These are phyloP conservation scores for Agrilus biguttatus DNA, from an alignment of 2,888 invertebrate genomes.

Conservation along the genomic window DNA sequence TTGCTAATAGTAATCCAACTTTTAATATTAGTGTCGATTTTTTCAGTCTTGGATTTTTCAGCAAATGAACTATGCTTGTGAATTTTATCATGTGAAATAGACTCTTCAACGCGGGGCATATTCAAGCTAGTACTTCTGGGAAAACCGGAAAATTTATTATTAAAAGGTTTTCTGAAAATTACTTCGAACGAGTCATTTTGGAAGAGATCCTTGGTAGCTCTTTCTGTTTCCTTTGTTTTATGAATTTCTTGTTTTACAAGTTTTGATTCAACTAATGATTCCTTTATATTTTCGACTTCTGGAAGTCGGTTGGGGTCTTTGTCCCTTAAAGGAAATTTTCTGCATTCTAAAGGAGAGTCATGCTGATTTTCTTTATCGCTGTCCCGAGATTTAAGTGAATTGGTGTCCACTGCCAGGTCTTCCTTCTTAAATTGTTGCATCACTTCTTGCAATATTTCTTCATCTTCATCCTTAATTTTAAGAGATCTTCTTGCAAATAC, in stretches of 20 bases:
- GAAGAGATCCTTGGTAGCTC: conserved; percentile 12
- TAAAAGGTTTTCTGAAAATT: conserved; percentile 19
- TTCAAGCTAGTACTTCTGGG: conserved; percentile 23
- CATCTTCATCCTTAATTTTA: conserved; percentile 60
- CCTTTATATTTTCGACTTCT: conserved; percentile 4
- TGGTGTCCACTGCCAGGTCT: conserved; percentile 22
- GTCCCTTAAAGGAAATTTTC: conserved; percentile 8
- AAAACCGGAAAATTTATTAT: conserved; percentile 19
- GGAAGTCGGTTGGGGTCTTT: conserved; percentile 11
- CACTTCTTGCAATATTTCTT: conserved; percentile 34
- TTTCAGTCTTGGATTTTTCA: conserved; percentile 24
- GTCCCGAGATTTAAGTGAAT: conserved; percentile 41
- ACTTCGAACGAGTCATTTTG: conserved; percentile 16
- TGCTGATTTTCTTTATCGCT: conserved; percentile 60
- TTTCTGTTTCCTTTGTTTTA: conserved; percentile 16
- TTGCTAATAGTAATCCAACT: conserved; percentile 18
- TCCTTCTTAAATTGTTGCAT: conserved; percentile 35
- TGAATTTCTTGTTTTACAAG: conserved; percentile 3
- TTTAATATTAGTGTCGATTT: conserved; percentile 6
- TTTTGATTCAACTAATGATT: not conserved
- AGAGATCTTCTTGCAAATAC: conserved; percentile 69
- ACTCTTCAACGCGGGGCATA: conserved; percentile 15
- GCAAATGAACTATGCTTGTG: conserved; percentile 22
- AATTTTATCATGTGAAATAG: conserved; percentile 17
- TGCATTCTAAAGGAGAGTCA: conserved; percentile 36